Evolutionary conservation across 1,140 invertebrate genomes (phyloP).

Genomic region (Charaxes varanes): DNA sequence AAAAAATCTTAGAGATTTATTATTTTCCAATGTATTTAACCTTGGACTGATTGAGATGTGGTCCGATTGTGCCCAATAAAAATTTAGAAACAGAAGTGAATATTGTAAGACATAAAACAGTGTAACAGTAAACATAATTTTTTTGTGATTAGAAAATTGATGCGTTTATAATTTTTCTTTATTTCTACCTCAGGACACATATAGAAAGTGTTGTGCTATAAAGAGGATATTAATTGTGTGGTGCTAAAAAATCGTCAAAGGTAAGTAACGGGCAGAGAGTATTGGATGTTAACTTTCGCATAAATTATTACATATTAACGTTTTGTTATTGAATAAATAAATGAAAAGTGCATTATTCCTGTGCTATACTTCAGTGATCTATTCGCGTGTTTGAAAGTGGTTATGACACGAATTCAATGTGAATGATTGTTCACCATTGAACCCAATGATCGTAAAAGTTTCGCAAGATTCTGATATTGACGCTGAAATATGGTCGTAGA

Average conservation of each 20-base stretch:
- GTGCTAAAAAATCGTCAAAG: constrained; percentile 59
- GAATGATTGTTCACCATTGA: not conserved
- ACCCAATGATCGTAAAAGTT: constrained; percentile 15
- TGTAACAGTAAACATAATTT: constrained; percentile 64
- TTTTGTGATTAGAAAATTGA: constrained; percentile 54
- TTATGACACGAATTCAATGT: not conserved
- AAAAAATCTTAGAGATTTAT: not conserved
- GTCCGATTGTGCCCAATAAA: constrained; percentile 1
- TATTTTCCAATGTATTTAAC: not conserved
- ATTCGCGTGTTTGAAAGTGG: not conserved
- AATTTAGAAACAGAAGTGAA: not conserved
- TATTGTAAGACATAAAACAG: constrained; percentile 27
- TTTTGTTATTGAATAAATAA: constrained; percentile 26
- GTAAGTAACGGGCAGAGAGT: constrained; percentile 45
- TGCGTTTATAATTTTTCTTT: constrained; percentile 43
- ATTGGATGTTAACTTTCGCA: constrained; percentile 62
- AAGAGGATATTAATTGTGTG: constrained; percentile 39
- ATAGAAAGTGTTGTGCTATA: constrained; percentile 35
- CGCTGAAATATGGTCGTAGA: constrained; percentile 73
- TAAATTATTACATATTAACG: too few species aligned
- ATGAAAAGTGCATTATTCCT: constrained; percentile 12
- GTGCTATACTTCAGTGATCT: constrained; percentile 5
- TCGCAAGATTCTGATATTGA: constrained; percentile 22
- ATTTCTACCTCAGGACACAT: constrained; percentile 38
- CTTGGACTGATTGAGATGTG: constrained; percentile 2